Base-by-base conservation (phyloP, 2,113 vertebrate genomes). In the Rhea americana region DNA sequence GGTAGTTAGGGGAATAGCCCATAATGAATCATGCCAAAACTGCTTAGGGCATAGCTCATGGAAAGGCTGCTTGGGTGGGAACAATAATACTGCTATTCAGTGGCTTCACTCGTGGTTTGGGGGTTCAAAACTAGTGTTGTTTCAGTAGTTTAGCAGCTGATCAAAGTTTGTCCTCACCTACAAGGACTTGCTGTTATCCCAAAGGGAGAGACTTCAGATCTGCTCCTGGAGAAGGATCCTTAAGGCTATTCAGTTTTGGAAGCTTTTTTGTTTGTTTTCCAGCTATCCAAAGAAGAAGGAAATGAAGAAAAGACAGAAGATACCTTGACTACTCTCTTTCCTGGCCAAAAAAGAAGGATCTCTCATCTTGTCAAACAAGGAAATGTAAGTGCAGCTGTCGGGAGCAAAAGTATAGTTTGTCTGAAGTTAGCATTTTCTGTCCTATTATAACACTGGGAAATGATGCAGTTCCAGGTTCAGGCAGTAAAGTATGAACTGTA, bases 261-360 rank as follows among this genome's bases (percentile, higher is more conserved):
- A 88, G 28, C 45, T 86, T 68, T 5, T 56, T 67, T 13, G 90
- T 82, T 72, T 92, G 56, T 92, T 84, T 97, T 93, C 43, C 90
- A 98, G 98, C 67, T 81, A 1, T 95, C 94, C 62, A 97, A 91
- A 84, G 97, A 98, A 61, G 97, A 98, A 18, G 98, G 97, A 28
- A 96, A 91, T 15, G 98, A 98, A 70, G 98, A 97, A 55, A 97
- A 96, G 78, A 77, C 96, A n/a, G 98, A 98, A 18, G 95, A 96
- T 43, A 97, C 97, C 94, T 98, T 99, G 97, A 98, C 98, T 41
- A 98, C 98, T 13, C 97, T 99, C 86, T 97, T 99, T 91, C 99
- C 99, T 0, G 99, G 99, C 12, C 99, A 99, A 81, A 99, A 99
- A 97, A 98, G 98, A 95, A 98, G 99, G 94, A 98, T 99, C 77